Percentiles rank a stretch among this genome's conserved stretches.
Evolutionary conservation across 2,888 invertebrate species (phyloP).

Genomic region (Spisula subtruncata): DNA sequence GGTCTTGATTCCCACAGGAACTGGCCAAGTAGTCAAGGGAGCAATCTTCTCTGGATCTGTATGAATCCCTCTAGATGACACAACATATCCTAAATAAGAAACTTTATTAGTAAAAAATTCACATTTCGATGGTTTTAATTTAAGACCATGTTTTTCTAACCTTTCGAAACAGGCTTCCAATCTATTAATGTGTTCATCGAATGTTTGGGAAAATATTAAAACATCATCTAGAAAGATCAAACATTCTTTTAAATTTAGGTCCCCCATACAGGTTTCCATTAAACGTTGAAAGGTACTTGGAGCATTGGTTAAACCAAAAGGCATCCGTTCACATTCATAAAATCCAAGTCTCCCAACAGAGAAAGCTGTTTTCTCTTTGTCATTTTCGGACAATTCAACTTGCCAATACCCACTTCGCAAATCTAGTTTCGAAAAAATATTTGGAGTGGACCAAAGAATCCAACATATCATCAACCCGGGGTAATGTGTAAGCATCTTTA

Average conservation of each 20-base stretch:
- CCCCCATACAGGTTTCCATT: neutral
- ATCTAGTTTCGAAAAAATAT: constrained; percentile 16
- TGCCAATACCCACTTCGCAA: neutral
- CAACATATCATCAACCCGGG: neutral
- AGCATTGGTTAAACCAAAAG: neutral
- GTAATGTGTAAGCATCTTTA: neutral
- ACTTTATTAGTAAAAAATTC: too few species aligned
- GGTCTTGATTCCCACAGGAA: too few species aligned
- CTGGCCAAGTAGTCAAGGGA: too few species aligned
- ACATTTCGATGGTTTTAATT: neutral
- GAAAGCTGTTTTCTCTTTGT: neutral
- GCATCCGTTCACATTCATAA: neutral
- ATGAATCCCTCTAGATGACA: too few species aligned
- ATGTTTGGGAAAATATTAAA: neutral
- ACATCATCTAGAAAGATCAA: neutral
- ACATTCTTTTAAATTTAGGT: neutral
- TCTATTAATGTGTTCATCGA: neutral
- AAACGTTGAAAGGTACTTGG: neutral
- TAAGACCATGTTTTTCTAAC: neutral
- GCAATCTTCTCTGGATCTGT: too few species aligned
- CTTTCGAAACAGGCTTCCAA: neutral
- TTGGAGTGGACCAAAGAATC: neutral
- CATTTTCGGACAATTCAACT: neutral
- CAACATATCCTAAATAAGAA: too few species aligned
- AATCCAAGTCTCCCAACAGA: neutral